These are phyloP conservation scores for Trissolcus japonicus DNA, from an alignment of 2,888 invertebrate species.

Conservation along the genomic window DNA sequence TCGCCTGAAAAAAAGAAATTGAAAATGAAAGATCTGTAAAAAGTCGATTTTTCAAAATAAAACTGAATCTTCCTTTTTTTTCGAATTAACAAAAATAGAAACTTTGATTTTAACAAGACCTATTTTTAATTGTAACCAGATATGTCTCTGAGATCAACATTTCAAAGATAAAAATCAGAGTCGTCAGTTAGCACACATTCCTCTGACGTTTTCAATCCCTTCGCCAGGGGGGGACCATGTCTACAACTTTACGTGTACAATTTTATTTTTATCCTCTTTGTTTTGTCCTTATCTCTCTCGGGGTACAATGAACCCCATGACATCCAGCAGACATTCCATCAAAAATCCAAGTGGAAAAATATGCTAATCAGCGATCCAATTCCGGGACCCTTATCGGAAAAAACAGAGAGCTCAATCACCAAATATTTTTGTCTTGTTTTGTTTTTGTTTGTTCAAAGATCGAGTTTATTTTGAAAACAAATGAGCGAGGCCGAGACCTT, in stretches of 20 bases:
- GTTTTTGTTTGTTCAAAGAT: background rate
- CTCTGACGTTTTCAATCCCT: background rate
- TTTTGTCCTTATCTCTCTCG: slow-evolving; percentile 22
- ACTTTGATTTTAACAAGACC: no score
- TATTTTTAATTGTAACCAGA: no score
- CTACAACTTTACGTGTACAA: slow-evolving; percentile 11
- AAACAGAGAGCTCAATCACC: background rate
- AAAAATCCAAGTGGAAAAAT: background rate
- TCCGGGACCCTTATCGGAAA: background rate
- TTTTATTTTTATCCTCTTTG: slow-evolving; percentile 29
- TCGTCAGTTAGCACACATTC: slow-evolving; percentile 1
- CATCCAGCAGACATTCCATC: slow-evolving; percentile 15
- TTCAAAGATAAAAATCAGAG: background rate
- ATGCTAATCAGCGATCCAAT: background rate
- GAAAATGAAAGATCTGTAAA: no score
- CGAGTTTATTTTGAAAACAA: slow-evolving; percentile 19
- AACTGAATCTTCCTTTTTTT: no score
- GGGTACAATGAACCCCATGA: slow-evolving; percentile 29
- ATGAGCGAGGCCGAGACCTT: background rate
- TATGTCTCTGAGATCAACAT: no score
- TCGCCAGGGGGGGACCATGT: slow-evolving; percentile 2
- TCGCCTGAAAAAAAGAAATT: no score
- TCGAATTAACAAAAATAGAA: no score
- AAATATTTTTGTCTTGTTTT: background rate
- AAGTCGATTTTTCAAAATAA: no score